Conservation (phyloP, 2,797 vertebrate genomes). For the Syndactyla subalaris region DNA sequence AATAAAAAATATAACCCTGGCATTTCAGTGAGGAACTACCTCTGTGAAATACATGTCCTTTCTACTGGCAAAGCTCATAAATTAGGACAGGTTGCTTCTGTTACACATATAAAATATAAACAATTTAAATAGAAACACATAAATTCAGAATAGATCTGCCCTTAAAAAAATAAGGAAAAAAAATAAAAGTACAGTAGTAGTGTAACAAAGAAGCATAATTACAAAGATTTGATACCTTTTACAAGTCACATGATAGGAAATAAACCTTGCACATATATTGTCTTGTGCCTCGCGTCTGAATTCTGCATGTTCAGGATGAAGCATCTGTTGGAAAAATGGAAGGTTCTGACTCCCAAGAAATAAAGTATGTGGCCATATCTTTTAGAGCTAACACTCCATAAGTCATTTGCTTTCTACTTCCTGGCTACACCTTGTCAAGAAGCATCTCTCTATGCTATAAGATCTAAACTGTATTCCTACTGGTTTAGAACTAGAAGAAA, state of each 20-base stretch:
- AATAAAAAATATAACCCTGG: conserved; percentile 39
- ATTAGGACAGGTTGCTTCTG: conserved; percentile 10
- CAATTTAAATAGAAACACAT: conserved; percentile 14
- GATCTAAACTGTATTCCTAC: not conserved
- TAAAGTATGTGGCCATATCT: not conserved
- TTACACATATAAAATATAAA: conserved; percentile 12
- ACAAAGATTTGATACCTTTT: not conserved
- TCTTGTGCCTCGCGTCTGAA: not conserved
- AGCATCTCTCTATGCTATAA: not conserved
- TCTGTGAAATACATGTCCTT: conserved; percentile 40
- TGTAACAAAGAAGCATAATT: not conserved
- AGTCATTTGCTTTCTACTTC: not conserved
- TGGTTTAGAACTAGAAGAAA: not conserved
- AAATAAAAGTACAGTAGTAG: not conserved
- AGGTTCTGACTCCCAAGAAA: not conserved
- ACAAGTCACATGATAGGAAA: not conserved
- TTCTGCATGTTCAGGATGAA: not conserved
- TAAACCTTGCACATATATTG: not conserved
- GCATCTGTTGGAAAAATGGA: not conserved
- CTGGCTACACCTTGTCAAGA: not conserved
- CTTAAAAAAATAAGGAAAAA: not conserved
- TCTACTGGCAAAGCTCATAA: conserved; percentile 46
- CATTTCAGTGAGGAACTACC: conserved; percentile 60
- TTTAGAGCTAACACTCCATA: not conserved
- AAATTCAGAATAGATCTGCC: not conserved